Percentiles rank a stretch among this genome's conserved stretches.
phyloP scores from a whole-genome alignment of 1,140 invertebrate species.

The Linepithema humile region DNA sequence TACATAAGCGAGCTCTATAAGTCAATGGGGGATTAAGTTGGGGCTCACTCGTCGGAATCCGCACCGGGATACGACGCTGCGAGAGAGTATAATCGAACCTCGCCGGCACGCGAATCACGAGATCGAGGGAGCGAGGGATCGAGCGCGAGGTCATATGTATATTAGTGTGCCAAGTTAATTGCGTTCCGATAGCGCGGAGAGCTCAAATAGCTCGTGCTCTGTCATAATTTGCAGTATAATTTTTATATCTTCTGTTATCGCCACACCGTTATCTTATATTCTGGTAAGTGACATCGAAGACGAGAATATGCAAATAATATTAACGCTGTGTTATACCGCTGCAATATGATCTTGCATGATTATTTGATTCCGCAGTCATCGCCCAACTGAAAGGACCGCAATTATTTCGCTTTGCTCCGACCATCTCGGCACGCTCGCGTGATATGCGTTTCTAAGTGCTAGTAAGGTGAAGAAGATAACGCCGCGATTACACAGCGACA shows the following conservation, averaged over 20 bases:
- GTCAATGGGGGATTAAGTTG: constrained; percentile 77
- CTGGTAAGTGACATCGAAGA: not conserved
- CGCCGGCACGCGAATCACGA: constrained; percentile 38
- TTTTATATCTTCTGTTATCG: not conserved
- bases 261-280: not conserved
- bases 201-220: not conserved
- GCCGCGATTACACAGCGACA: constrained; percentile 61
- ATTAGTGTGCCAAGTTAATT: constrained; percentile 51
- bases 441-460: constrained; percentile 57
- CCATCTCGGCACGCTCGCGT: constrained; percentile 45
- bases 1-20: constrained; percentile 75
- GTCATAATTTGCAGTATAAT: not conserved
- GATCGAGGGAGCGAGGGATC: constrained; percentile 54
- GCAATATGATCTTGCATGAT: too few relatives aligned
- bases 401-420: not conserved
- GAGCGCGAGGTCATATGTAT: not conserved
- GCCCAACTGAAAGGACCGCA: not conserved
- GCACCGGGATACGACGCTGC: constrained; percentile 19
- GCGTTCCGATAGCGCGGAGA: constrained; percentile 17
- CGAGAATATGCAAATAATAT: not conserved
- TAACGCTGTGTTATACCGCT: not conserved
- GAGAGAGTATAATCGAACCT: constrained; percentile 4
- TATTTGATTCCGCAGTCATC: not conserved
- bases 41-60: constrained; percentile 43
- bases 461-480: constrained; percentile 61